Evolutionary conservation across 2,113 vertebrate species (phyloP).

Genomic region (Forbesichthys agassizii): DNA sequence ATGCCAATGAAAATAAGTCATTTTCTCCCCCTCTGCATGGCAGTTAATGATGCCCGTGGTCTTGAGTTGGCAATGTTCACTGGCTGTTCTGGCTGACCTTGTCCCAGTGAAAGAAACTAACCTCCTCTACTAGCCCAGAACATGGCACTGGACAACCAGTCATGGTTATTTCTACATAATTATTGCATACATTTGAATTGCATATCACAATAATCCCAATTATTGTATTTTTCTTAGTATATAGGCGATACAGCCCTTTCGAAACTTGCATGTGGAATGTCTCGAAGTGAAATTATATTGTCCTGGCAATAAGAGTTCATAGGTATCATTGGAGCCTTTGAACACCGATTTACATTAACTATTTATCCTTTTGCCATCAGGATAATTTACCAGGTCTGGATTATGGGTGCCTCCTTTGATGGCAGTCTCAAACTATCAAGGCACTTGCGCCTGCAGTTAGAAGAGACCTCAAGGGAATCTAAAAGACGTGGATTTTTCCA

Average conservation of each 20-base stretch:
- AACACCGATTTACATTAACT: constrained; percentile 48
- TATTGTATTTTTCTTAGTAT: too few relatives aligned
- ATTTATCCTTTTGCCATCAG: constrained; percentile 51
- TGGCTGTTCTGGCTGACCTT: constrained; percentile 68
- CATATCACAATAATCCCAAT: neutral
- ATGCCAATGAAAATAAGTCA: constrained; percentile 12
- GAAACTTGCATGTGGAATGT: too few relatives aligned
- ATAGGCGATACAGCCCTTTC: too few relatives aligned
- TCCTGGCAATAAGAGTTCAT: too few relatives aligned
- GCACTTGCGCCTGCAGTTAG: constrained; percentile 35
- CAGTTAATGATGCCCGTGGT: constrained; percentile 36
- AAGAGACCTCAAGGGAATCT: constrained; percentile 46
- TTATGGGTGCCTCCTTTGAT: constrained; percentile 48
- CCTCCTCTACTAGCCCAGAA: constrained; percentile 23
- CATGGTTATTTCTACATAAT: neutral
- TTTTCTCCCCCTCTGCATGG: neutral
- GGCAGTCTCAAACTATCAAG: constrained; percentile 53
- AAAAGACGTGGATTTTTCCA: constrained; percentile 23
- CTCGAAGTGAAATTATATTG: too few relatives aligned
- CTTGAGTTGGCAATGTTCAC: constrained; percentile 31
- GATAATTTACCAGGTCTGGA: constrained; percentile 46
- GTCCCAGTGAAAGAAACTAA: constrained; percentile 36
- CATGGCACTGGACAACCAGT: constrained; percentile 46
- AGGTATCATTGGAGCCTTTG: constrained; percentile 3
- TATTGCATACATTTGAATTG: neutral